These are phyloP conservation scores for Himantopus leucocephalus DNA, from an alignment of 2,113 vertebrate genomes.

Conservation along the genomic window DNA sequence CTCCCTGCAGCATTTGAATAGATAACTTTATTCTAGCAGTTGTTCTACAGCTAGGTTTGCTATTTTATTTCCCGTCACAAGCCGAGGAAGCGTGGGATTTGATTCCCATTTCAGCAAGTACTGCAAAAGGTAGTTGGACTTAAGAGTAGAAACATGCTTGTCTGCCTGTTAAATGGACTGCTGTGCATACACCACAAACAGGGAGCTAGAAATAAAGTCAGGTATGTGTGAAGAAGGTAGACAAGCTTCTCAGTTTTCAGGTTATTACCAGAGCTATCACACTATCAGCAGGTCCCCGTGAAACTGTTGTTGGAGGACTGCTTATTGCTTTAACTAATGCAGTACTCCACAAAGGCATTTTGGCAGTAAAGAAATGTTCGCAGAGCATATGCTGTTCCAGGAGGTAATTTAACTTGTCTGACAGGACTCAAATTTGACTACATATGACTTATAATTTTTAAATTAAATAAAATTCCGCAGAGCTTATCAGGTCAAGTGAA, in stretches of 20 bases:
- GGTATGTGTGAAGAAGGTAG: not conserved
- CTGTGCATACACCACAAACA: not conserved
- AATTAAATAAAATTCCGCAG: not conserved
- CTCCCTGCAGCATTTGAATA: not conserved
- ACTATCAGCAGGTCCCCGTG: not conserved
- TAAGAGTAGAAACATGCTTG: not conserved
- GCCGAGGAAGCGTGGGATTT: not conserved
- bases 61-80: not conserved
- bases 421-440: not conserved
- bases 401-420: constrained; percentile 5
- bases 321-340: not conserved
- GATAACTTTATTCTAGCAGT: not conserved
- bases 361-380: not conserved
- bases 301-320: not conserved
- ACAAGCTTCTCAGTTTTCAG: not conserved
- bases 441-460: not conserved
- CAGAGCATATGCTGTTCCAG: not conserved
- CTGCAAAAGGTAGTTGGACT: not conserved
- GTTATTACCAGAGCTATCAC: not conserved
- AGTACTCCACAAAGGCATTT: not conserved
- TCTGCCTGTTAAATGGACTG: not conserved
- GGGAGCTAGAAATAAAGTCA: not conserved
- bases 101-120: not conserved
- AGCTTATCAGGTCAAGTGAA: not conserved
- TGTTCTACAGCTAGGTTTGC: not conserved